A percentile compares a stretch with the other conserved stretches of the same genome.
These are phyloP conservation scores for Papilio glaucus DNA, from an alignment of 1,140 invertebrate genomes.

Conservation along the genomic window DNA sequence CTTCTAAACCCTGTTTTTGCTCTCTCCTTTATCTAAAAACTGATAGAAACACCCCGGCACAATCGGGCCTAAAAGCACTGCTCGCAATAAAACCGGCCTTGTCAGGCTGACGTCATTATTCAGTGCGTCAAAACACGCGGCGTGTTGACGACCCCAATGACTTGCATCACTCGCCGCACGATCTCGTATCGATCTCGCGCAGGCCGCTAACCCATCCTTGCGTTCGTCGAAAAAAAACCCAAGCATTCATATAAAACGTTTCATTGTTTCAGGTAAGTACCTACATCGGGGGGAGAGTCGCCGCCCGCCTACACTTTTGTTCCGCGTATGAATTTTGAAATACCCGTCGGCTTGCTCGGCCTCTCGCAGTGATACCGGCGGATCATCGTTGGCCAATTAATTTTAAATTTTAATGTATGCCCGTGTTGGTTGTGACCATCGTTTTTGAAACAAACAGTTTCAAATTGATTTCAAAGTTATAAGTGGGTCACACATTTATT, in stretches of 20 bases:
- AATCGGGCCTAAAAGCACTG: constrained; percentile 10
- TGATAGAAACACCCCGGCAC: constrained; percentile 4
- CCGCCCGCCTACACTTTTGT: constrained; percentile 35
- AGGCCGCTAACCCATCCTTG: constrained; percentile 52
- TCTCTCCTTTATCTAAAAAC: constrained; percentile 1
- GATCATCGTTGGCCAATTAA: constrained; percentile 44
- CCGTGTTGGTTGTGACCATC: constrained; percentile 1
- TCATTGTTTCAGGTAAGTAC: constrained; percentile 69
- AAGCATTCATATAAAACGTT: constrained; percentile 40
- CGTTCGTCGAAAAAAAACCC: constrained; percentile 35
- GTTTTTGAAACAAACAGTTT: constrained; percentile 43
- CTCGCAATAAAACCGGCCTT: constrained; percentile 39
- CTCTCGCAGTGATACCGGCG: constrained; percentile 13
- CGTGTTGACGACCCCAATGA: constrained; percentile 74
- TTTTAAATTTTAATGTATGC: constrained; percentile 49
- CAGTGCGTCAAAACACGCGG: constrained; percentile 68
- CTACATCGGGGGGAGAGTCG: constrained; percentile 16
- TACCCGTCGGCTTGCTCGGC: constrained; percentile 8
- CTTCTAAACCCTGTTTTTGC: constrained; percentile 1
- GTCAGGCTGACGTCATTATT: constrained; percentile 65
- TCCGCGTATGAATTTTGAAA: constrained; percentile 37
- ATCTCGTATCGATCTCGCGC: constrained; percentile 66
- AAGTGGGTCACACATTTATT: constrained; percentile 42
- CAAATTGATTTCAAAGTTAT: constrained; percentile 47
- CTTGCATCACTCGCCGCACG: constrained; percentile 67